Conservation (phyloP, 37 sponge, comb jelly and placozoan species). For the Hexactinellida sp. region DNA sequence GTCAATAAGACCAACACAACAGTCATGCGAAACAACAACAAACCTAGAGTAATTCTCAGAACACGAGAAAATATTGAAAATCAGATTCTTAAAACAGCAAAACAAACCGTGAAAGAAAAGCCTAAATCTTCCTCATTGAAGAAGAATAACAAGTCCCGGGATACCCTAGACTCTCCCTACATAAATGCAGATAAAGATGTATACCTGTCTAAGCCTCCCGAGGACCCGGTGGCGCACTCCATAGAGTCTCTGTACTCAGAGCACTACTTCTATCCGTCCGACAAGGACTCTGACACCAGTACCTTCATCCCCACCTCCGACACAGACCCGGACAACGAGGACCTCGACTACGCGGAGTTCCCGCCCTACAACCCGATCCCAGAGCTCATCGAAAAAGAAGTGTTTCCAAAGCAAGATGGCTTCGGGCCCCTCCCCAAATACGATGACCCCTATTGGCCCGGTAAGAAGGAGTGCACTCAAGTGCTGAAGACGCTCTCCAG, state of each 20-base stretch:
- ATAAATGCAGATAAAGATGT: neutral
- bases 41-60: neutral
- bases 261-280: neutral
- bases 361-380: conserved; percentile 27
- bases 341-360: neutral
- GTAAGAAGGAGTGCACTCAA: conserved; percentile 35
- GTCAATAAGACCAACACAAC: neutral
- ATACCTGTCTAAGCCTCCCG: neutral
- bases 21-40: neutral
- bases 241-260: neutral
- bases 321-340: neutral
- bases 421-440: conserved; percentile 22
- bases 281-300: neutral
- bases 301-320: neutral
- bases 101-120: neutral
- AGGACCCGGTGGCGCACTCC: neutral
- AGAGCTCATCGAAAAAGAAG: conserved; percentile 26
- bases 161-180: neutral
- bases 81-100: neutral
- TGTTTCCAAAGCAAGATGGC: conserved; percentile 25
- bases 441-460: conserved; percentile 69
- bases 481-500: conserved; percentile 22
- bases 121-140: neutral
- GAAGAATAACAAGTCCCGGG: neutral
- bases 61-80: neutral